Conservation (phyloP, 1,140 invertebrate genomes). For the Sycophila sp. region DNA sequence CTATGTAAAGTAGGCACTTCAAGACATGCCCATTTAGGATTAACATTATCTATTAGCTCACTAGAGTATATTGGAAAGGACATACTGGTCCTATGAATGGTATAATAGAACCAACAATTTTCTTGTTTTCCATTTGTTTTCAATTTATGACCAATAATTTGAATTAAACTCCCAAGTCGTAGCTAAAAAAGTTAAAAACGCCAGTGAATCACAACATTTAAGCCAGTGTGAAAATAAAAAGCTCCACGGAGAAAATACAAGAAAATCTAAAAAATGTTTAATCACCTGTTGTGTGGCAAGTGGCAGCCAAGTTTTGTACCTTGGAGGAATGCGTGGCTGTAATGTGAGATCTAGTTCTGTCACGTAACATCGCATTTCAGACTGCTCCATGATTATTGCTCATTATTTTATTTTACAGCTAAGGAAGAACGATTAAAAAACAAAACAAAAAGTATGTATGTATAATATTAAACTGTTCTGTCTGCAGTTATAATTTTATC, state of each 20-base stretch:
- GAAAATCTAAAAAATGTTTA: not conserved
- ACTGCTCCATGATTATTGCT: constrained; percentile 55
- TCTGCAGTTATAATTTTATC: not conserved
- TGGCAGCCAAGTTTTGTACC: constrained; percentile 62
- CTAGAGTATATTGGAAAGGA: constrained; percentile 88
- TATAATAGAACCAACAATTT: constrained; percentile 76
- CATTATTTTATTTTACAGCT: constrained; percentile 13
- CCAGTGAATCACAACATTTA: not conserved
- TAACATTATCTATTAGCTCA: constrained; percentile 77
- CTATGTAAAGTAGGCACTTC: constrained; percentile 62
- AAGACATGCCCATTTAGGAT: constrained; percentile 78
- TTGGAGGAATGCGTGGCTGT: constrained; percentile 57
- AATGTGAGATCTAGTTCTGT: constrained; percentile 61
- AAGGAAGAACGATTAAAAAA: not conserved
- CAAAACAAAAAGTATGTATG: not conserved
- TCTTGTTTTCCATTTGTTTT: constrained; percentile 55
- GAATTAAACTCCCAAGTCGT: constrained; percentile 77
- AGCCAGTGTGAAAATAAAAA: not conserved
- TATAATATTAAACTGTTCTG: not conserved
- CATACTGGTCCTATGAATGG: constrained; percentile 81
- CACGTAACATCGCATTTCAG: constrained; percentile 54
- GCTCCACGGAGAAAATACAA: not conserved
- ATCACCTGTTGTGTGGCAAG: constrained; percentile 62
- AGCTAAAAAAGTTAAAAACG: constrained; percentile 65
- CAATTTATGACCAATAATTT: constrained; percentile 75